These are phyloP conservation scores for Watsonalla cultraria DNA, from an alignment of 2,888 invertebrate genomes.

Conservation along the genomic window DNA sequence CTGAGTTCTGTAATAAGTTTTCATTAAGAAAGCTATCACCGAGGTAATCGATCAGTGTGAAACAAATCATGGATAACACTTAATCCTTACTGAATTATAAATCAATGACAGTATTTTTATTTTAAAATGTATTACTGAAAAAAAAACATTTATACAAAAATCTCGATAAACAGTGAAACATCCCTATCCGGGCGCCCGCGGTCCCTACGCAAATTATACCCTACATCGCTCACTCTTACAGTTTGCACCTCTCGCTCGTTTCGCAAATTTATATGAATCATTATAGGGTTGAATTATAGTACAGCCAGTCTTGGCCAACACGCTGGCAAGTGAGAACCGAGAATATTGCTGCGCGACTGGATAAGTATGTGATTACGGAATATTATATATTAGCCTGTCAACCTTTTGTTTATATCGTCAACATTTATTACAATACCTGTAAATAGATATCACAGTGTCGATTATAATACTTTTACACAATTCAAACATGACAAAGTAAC, in stretches of 20 bases:
- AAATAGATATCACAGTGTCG: not conserved
- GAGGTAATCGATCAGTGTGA: too few relatives aligned
- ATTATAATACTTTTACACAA: not conserved
- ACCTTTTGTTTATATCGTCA: constrained; percentile 5
- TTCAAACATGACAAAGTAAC: too few relatives aligned
- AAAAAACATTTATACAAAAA: too few relatives aligned
- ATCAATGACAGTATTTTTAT: too few relatives aligned
- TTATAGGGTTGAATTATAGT: constrained; percentile 64
- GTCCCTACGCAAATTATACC: constrained; percentile 56
- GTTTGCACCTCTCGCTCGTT: constrained; percentile 66
- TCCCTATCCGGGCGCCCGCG: constrained; percentile 43
- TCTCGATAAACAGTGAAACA: constrained; percentile 19
- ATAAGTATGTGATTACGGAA: constrained; percentile 21
- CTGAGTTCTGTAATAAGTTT: too few relatives aligned
- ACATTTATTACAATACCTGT: not conserved
- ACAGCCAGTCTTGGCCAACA: constrained; percentile 39
- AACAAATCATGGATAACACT: too few relatives aligned
- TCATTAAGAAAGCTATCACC: too few relatives aligned
- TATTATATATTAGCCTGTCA: constrained; percentile 23
- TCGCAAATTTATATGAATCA: constrained; percentile 66
- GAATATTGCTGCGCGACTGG: constrained; percentile 20
- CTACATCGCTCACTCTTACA: constrained; percentile 53
- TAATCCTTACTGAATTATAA: too few relatives aligned
- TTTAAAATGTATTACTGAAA: too few relatives aligned
- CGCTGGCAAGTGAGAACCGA: constrained; percentile 31